Percentiles rank a stretch among this genome's conserved stretches.
Conservation (phyloP, 2,113 vertebrate genomes). For the Epinephelus fuscoguttatus region DNA sequence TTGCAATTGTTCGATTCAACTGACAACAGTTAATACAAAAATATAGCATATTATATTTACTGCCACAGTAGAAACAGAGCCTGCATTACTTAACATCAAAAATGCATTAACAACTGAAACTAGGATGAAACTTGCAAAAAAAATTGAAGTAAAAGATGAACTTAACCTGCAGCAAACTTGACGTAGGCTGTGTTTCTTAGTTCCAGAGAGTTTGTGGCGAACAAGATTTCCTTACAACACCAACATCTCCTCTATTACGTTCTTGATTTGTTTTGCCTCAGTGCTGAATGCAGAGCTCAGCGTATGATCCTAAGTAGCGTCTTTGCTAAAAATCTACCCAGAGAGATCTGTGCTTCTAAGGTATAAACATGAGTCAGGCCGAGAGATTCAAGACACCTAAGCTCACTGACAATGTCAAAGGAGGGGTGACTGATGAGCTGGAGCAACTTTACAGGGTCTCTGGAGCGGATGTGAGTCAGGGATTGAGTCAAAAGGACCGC, state of each 20-base stretch:
- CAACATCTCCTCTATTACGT: neutral
- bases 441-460: conserved; percentile 1
- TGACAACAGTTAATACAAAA: no score
- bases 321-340: conserved; percentile 37
- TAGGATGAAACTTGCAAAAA: no score
- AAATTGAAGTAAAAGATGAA: no score
- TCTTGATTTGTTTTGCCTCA: neutral
- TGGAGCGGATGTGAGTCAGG: fast-evolving
- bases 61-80: no score
- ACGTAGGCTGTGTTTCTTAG: neutral
- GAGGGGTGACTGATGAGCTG: neutral
- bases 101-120: neutral
- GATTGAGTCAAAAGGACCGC: fast-evolving
- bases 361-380: conserved; percentile 62
- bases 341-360: conserved; percentile 21
- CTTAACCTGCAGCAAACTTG: neutral
- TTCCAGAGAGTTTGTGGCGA: neutral
- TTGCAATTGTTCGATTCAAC: no score
- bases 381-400: conserved; percentile 40
- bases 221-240: neutral
- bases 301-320: neutral
- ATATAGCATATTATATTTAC: no score
- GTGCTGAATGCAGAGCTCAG: neutral
- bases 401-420: conserved; percentile 23
- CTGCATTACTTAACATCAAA: no score